Base-by-base conservation (phyloP, 2,113 vertebrate species). In the Antennarius striatus region DNA sequence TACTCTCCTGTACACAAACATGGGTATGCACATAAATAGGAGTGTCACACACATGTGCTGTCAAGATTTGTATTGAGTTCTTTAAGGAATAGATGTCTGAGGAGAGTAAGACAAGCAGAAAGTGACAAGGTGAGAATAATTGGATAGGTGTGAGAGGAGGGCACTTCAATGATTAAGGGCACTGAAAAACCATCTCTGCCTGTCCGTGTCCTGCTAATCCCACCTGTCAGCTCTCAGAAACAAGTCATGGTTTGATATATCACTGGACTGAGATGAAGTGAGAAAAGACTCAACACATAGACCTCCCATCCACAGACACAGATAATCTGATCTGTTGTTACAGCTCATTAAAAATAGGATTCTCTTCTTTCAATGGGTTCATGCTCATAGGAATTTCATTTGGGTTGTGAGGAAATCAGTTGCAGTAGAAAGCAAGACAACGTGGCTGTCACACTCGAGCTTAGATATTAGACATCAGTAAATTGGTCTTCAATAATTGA, bases 271-370 rank as follows among this genome's bases (percentile, higher is more conserved):
- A 36, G 32, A 36, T 36, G 32, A 36, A 36, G 32, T 4, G 32
- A 36, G 32, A 36, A 36, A 36, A 36, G 32, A 36, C 32, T 36
- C 32, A 22, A 22, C 22, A 36, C 32, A 36, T 36, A 7, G 32
- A 7, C 32, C 32, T 36, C 32, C 7, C 32, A 36, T 36, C 32
- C 32, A 36, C 32, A 1, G 32, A 36, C 32, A 36, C 32, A 39
- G 15, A 87, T 85, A 71, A 88, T 89, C 77, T 59, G 64, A 85
- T 85, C 65, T 43, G 10, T 75, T 69, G 82, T 79, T 78, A 79
- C 65, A 59, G 77, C 48, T 70, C 73, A 87, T 87, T 87, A 84
- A 89, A 87, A 77, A 79, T 77, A 62, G 64, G 75, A 59, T 56
- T 42, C 49, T 29, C 79, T 84, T 71, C 68, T 82, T 70, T 59